Evolutionary conservation across 1,140 invertebrate species (phyloP).

Genomic region (Tetramorium parvispinum): DNA sequence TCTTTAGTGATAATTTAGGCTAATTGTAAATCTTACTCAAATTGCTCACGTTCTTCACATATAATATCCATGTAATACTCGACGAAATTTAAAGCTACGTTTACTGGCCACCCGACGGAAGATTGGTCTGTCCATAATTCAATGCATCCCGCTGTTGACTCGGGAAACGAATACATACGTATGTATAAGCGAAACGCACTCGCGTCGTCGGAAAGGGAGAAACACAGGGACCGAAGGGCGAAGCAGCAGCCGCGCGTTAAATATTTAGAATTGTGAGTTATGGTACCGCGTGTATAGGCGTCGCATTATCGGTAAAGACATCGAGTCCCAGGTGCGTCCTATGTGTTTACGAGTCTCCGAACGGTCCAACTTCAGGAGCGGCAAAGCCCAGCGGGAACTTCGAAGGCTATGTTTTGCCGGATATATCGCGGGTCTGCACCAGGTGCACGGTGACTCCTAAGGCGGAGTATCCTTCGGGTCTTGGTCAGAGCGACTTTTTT

Average conservation of each 20-base stretch:
- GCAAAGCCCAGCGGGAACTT: conserved; percentile 71
- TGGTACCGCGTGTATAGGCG: conserved; percentile 71
- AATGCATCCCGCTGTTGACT: conserved; percentile 41
- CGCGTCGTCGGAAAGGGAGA: conserved; percentile 47
- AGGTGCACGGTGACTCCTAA: conserved; percentile 67
- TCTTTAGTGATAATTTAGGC: neutral
- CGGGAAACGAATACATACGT: conserved; percentile 49
- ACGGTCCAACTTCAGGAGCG: conserved; percentile 74
- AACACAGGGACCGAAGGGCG: conserved; percentile 44
- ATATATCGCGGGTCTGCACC: conserved; percentile 74
- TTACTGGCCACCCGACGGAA: conserved; percentile 22
- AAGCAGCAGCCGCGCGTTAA: conserved; percentile 66
- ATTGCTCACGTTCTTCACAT: neutral
- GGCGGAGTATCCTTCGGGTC: conserved; percentile 49
- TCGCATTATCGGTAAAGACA: conserved; percentile 79
- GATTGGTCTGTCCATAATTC: conserved; percentile 47
- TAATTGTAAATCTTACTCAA: conserved; percentile 28
- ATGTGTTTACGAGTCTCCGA: conserved; percentile 79
- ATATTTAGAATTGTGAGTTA: conserved; percentile 78
- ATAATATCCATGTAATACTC: conserved; percentile 12
- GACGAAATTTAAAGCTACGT: conserved; percentile 51
- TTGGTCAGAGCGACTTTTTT: conserved; percentile 24
- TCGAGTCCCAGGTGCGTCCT: conserved; percentile 78
- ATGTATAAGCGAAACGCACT: conserved; percentile 45
- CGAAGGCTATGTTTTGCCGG: conserved; percentile 76